These are phyloP conservation scores for Pedetes capensis DNA, from an alignment of 2,113 vertebrate genomes.

Conservation along the genomic window DNA sequence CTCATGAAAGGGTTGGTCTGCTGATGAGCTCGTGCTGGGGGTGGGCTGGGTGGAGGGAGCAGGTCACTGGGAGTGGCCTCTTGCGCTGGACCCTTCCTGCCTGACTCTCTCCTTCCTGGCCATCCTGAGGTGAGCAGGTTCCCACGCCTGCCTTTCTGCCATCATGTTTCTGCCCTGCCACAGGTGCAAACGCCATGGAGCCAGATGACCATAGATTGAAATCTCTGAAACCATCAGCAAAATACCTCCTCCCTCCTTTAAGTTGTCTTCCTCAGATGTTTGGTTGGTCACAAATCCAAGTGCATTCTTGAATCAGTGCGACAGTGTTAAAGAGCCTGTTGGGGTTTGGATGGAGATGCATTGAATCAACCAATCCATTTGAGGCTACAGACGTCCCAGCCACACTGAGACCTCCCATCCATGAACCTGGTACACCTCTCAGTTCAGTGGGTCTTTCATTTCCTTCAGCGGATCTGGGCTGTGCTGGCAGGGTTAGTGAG, in stretches of 20 bases:
- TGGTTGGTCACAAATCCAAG: neutral
- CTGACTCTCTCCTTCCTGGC: neutral
- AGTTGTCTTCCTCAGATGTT: neutral
- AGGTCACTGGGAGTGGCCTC: neutral
- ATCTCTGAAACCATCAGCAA: neutral
- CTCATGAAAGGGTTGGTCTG: too few species aligned
- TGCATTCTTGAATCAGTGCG: rapidly evolving
- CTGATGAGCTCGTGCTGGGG: too few species aligned
- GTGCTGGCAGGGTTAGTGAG: neutral
- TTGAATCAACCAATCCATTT: rapidly evolving
- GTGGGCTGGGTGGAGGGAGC: neutral
- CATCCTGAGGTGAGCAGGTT: too few species aligned
- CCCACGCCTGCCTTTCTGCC: neutral
- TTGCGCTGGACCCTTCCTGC: neutral
- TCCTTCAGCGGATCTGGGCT: rapidly evolving
- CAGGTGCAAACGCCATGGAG: neutral
- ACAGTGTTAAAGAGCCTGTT: rapidly evolving
- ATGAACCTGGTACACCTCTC: rapidly evolving
- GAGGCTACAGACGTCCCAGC: rapidly evolving
- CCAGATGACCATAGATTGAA: neutral
- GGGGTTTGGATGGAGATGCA: rapidly evolving
- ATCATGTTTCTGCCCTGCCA: neutral
- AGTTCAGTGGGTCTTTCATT: rapidly evolving
- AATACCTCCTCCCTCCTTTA: neutral
- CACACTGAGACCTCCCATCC: rapidly evolving